Evolutionary conservation across 2,888 invertebrate genomes (phyloP).

Genomic region (Ophonus ardosiacus): DNA sequence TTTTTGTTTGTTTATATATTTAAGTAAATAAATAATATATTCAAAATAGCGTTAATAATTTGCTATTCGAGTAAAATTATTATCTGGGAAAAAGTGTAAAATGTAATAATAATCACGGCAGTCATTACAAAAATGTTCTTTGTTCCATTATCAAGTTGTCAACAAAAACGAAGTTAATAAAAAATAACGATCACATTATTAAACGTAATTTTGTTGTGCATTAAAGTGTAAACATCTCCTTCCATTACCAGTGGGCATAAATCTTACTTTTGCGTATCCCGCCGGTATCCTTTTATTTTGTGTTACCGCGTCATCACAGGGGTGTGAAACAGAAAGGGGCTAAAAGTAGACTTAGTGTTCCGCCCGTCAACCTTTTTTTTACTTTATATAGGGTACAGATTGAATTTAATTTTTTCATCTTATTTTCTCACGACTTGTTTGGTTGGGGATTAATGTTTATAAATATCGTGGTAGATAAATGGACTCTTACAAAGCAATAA

Average conservation of each 20-base stretch:
- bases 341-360: slow-evolving; percentile 1
- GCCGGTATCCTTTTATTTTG: slow-evolving; percentile 53
- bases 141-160: neutral
- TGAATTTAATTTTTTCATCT: slow-evolving; percentile 28
- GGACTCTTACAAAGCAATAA: neutral
- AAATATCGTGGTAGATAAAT: neutral
- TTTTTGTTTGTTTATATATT: too few relatives aligned
- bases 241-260: slow-evolving; percentile 56
- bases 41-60: neutral
- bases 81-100: neutral
- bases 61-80: neutral
- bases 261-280: slow-evolving; percentile 59
- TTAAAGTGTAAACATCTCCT: slow-evolving; percentile 56
- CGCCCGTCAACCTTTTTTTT: slow-evolving; percentile 37
- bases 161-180: slow-evolving; percentile 53
- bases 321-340: neutral
- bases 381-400: slow-evolving; percentile 19
- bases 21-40: too few relatives aligned
- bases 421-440: slow-evolving; percentile 9
- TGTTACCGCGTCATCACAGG: slow-evolving; percentile 40
- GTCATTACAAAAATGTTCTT: neutral
- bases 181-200: slow-evolving; percentile 52
- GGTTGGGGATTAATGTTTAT: slow-evolving; percentile 11
- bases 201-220: slow-evolving; percentile 55
- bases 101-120: neutral